Evolutionary conservation across 2,113 vertebrate genomes (phyloP).

Genomic region (Petaurus breviceps): DNA sequence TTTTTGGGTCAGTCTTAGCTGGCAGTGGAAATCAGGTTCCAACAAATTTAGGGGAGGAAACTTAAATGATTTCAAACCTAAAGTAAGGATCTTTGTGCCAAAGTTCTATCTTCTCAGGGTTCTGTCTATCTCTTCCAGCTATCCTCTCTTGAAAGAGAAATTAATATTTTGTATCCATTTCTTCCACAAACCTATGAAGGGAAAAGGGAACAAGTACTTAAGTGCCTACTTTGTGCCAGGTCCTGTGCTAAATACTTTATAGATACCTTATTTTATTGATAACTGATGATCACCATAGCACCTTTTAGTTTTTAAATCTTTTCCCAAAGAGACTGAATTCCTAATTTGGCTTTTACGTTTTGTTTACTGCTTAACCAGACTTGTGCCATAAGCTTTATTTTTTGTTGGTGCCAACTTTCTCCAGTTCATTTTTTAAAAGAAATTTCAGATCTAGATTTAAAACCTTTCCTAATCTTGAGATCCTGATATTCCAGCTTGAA

Average conservation of each 20-base stretch:
- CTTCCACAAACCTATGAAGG: too few relatives aligned
- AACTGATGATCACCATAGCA: rapidly evolving
- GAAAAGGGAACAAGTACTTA: too few relatives aligned
- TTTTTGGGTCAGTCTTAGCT: not conserved
- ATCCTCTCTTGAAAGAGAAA: conserved; percentile 25
- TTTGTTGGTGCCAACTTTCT: not conserved
- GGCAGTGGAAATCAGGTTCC: not conserved
- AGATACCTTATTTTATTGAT: not conserved
- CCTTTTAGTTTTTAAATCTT: not conserved
- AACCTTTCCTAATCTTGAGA: too few relatives aligned
- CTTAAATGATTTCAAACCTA: not conserved
- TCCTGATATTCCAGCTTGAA: too few relatives aligned
- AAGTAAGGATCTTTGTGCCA: not conserved
- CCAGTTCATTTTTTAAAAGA: not conserved
- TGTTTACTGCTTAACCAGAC: not conserved
- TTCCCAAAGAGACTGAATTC: not conserved
- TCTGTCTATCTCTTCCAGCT: not conserved
- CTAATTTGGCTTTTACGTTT: not conserved
- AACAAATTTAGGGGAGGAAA: not conserved
- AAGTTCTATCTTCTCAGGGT: not conserved
- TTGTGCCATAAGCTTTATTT: not conserved
- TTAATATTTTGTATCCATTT: too few relatives aligned
- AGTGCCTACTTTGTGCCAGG: too few relatives aligned
- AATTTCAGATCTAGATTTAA: rapidly evolving
- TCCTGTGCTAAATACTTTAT: too few relatives aligned